Evolutionary conservation across 1,140 invertebrate species (phyloP).

Genomic region (Aphelenchoides avenae): DNA sequence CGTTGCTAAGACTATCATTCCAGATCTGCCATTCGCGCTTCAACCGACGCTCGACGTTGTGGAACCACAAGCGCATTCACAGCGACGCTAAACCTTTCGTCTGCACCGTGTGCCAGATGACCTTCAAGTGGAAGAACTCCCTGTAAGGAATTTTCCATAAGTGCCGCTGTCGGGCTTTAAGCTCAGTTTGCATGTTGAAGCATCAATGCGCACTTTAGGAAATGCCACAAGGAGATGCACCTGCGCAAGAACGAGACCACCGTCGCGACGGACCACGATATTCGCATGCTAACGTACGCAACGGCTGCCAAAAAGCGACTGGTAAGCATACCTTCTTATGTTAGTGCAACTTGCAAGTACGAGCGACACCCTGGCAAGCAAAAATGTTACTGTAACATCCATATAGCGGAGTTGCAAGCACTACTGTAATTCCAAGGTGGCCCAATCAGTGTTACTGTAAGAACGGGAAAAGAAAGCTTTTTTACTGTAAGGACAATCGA

Average conservation of each 20-base stretch:
- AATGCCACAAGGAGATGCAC: conserved; percentile 50
- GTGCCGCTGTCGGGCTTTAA: too few relatives aligned
- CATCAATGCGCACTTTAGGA: too few relatives aligned
- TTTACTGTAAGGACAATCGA: too few relatives aligned
- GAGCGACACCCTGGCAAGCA: not conserved
- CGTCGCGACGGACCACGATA: conserved; percentile 40
- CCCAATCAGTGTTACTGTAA: too few relatives aligned
- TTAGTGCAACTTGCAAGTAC: not conserved
- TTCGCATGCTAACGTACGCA: conserved; percentile 54
- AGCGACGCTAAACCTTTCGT: conserved; percentile 57
- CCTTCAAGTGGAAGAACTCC: conserved; percentile 59
- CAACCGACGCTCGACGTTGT: conserved; percentile 57
- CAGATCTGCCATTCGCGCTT: conserved; percentile 57
- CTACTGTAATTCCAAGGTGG: too few relatives aligned
- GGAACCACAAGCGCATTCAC: conserved; percentile 59
- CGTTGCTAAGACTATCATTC: conserved; percentile 27
- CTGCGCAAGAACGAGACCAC: conserved; percentile 51
- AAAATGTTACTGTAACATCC: too few relatives aligned
- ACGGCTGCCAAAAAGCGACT: conserved; percentile 52
- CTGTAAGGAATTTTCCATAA: conserved; percentile 59
- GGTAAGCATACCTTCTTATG: conserved; percentile 21
- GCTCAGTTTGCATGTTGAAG: too few relatives aligned
- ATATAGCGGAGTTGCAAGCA: too few relatives aligned
- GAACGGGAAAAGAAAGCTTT: too few relatives aligned
- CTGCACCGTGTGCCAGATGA: conserved; percentile 58